A percentile compares a stretch with the other conserved stretches of the same genome.
Evolutionary conservation across 2,797 vertebrate genomes (phyloP).

Genomic region (Sebastes nivosus): DNA sequence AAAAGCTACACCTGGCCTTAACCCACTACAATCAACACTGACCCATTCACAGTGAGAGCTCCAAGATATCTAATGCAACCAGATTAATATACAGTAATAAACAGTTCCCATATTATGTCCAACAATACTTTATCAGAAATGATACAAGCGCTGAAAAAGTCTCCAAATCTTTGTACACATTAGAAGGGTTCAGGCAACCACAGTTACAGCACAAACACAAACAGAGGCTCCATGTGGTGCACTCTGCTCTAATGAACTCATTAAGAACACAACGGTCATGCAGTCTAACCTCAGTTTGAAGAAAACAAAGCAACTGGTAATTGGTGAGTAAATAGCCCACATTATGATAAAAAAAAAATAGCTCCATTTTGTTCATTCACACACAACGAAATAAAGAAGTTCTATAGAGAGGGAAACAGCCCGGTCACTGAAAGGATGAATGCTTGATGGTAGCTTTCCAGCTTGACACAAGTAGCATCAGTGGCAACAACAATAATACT

Average conservation of each 20-base stretch:
- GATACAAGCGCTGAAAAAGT: background rate
- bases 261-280: background rate
- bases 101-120: background rate
- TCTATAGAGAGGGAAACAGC: background rate
- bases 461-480: background rate
- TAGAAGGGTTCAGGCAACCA: background rate
- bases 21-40: background rate
- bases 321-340: background rate
- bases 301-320: background rate
- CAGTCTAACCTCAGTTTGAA: background rate
- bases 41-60: background rate
- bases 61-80: background rate
- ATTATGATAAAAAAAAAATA: background rate
- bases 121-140: background rate
- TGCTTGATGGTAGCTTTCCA: background rate
- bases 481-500: background rate
- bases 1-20: background rate
- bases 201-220: background rate
- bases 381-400: background rate
- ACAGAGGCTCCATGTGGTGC: background rate
- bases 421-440: background rate
- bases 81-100: background rate
- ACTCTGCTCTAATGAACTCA: conserved; percentile 4
- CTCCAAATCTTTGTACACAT: background rate
- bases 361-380: background rate